Evolutionary conservation across 2,888 invertebrate species (phyloP).

Genomic region (Pammene fasciana): DNA sequence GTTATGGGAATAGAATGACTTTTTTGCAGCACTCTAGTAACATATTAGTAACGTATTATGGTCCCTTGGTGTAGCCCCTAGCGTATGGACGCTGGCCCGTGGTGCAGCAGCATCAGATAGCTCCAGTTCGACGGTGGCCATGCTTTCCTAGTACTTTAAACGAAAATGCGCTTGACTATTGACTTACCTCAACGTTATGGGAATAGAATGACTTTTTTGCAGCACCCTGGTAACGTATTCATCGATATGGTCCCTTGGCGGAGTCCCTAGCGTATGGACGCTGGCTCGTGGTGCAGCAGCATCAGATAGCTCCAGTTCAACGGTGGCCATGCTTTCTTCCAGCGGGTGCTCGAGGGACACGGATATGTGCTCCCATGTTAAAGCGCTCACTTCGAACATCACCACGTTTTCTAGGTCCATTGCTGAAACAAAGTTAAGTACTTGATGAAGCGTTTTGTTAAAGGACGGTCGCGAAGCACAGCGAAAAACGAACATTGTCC

Average conservation of each 20-base stretch:
- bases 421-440: conserved; percentile 46
- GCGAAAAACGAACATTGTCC: too few relatives aligned
- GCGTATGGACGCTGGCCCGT: neutral
- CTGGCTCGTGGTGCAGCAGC: conserved; percentile 90
- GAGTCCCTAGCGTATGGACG: conserved; percentile 85
- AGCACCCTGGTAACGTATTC: conserved; percentile 84
- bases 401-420: conserved; percentile 88
- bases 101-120: neutral
- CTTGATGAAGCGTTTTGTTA: too few relatives aligned
- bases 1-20: neutral
- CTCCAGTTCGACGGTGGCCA: neutral
- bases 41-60: neutral
- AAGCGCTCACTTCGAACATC: conserved; percentile 96
- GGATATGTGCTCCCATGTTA: conserved; percentile 94
- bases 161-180: too few relatives aligned
- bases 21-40: conserved; percentile 3
- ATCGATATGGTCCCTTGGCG: conserved; percentile 71
- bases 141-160: neutral
- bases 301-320: conserved; percentile 93
- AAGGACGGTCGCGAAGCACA: too few relatives aligned
- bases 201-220: conserved; percentile 96
- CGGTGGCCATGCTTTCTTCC: conserved; percentile 96
- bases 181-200: conserved; percentile 90
- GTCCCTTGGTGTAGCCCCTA: neutral
- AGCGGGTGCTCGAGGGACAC: conserved; percentile 96